These are phyloP conservation scores for Tillus elongatus DNA, from an alignment of 2,888 invertebrate genomes.

Conservation along the genomic window DNA sequence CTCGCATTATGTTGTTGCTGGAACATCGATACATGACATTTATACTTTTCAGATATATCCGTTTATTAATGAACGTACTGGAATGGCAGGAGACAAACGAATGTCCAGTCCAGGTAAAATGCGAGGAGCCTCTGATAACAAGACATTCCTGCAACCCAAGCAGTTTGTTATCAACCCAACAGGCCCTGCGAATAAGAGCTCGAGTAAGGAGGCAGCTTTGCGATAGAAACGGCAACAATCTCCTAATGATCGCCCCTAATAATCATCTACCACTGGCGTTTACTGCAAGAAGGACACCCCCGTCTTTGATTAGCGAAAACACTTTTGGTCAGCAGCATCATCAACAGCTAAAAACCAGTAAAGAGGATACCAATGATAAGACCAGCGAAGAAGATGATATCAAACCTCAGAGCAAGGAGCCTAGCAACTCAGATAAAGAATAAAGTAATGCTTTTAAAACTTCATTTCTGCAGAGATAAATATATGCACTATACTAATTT, in stretches of 20 bases:
- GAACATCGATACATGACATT: too few species aligned
- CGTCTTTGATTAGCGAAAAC: slow-evolving; percentile 24
- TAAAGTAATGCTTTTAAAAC: too few species aligned
- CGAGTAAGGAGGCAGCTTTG: slow-evolving; percentile 39
- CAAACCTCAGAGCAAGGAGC: too few species aligned
- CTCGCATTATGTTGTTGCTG: too few species aligned
- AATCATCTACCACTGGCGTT: slow-evolving; percentile 31
- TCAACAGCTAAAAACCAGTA: slow-evolving; percentile 28
- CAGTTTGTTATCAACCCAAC: slow-evolving; percentile 16
- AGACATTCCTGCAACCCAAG: slow-evolving; percentile 35
- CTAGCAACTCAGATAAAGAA: too few species aligned
- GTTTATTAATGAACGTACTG: slow-evolving; percentile 72
- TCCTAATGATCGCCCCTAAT: slow-evolving; percentile 58
- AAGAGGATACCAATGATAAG: slow-evolving; percentile 29
- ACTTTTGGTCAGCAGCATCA: slow-evolving; percentile 9
- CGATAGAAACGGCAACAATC: slow-evolving; percentile 56
- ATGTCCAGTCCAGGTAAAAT: slow-evolving; percentile 43
- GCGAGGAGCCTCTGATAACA: slow-evolving; percentile 39
- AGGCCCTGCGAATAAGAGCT: slow-evolving; percentile 32
- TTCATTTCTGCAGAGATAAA: too few species aligned
- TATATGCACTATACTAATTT: too few species aligned
- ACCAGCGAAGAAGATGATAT: slow-evolving; percentile 30
- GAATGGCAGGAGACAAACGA: slow-evolving; percentile 70
- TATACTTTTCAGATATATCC: slow-evolving; percentile 72
- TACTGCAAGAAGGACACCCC: too few species aligned